phyloP scores from a whole-genome alignment of 2,797 vertebrate genomes.

The Simalia tracyae region DNA sequence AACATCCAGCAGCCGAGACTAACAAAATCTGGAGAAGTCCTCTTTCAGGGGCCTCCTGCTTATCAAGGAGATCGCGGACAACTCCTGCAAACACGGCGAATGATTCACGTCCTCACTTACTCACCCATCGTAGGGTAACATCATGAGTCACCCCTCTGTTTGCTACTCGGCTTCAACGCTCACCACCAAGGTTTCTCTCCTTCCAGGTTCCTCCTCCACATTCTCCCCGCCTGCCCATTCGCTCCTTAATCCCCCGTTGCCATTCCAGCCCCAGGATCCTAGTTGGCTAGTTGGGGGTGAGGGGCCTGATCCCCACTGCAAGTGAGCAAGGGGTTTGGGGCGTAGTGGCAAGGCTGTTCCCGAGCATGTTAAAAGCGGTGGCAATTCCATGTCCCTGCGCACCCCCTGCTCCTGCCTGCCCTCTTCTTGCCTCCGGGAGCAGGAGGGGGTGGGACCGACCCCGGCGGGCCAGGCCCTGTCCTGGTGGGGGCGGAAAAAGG shows the following conservation, averaged over 20 bases:
- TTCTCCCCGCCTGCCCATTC: no score
- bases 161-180: no score
- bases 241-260: no score
- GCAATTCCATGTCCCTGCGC: no score
- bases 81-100: accelerated
- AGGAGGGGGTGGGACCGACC: no score
- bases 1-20: background rate
- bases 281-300: no score
- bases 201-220: no score
- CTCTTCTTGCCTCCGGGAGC: background rate
- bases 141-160: background rate
- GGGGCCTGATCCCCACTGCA: no score
- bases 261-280: background rate
- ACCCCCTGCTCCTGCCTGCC: no score
- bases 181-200: background rate
- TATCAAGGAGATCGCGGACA: background rate
- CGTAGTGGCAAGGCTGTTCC: background rate
- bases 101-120: background rate
- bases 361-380: background rate
- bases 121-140: accelerated
- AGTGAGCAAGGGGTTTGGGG: no score
- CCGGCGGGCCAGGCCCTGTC: no score
- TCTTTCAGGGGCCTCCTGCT: background rate
- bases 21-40: background rate
- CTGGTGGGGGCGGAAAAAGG: no score